These are phyloP conservation scores for Phasianus colchicus DNA, from an alignment of 2,113 vertebrate species.

Conservation along the genomic window DNA sequence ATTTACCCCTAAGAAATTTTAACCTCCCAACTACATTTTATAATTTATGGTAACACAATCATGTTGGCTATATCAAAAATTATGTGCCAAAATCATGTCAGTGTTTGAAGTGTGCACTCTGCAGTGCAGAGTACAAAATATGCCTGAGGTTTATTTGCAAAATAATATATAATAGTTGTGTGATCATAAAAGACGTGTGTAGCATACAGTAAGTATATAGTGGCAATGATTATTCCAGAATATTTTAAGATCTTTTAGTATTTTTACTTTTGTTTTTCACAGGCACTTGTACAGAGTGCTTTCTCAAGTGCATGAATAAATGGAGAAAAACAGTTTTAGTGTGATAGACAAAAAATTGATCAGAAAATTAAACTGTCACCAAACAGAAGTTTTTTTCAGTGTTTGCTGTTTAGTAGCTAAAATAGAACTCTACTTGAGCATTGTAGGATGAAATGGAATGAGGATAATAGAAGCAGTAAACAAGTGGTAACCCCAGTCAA, in stretches of 20 bases:
- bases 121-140: slow-evolving; percentile 17
- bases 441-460: not conserved
- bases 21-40: slow-evolving; percentile 13
- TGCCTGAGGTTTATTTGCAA: slow-evolving; percentile 25
- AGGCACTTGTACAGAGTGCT: not conserved
- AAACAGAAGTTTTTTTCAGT: not conserved
- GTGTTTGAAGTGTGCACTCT: not conserved
- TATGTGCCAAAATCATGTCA: not conserved
- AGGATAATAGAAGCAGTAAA: not conserved
- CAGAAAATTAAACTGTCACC: not conserved
- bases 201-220: not conserved
- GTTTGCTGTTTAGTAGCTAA: not conserved
- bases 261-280: not conserved
- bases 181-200: not conserved
- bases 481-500: not conserved
- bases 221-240: not conserved
- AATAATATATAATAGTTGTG: not conserved
- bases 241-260: not conserved
- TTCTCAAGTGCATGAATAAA: not conserved
- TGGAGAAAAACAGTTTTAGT: not conserved
- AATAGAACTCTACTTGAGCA: not conserved
- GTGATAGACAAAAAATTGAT: not conserved
- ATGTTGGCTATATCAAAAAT: not conserved
- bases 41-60: not conserved
- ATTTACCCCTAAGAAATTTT: slow-evolving; percentile 6